Conservation (phyloP, 2,888 invertebrate genomes). For the Cheilosia soror region DNA sequence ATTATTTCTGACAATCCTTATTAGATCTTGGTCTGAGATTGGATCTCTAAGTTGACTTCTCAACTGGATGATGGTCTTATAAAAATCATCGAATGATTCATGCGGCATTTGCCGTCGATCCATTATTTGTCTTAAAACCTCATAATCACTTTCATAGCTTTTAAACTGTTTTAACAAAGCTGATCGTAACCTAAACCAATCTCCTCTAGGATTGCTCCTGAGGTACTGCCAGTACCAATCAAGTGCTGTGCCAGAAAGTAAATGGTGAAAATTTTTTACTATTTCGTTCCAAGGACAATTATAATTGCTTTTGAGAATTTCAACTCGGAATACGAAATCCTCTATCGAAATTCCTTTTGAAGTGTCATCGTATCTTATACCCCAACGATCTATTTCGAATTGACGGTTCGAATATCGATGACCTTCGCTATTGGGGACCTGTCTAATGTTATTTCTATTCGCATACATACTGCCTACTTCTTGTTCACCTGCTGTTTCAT, state of each 20-base stretch:
- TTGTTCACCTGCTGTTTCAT: no score
- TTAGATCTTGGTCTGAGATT: background rate
- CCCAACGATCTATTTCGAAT: slow-evolving; percentile 42
- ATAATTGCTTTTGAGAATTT: slow-evolving; percentile 1
- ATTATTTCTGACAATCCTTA: no score
- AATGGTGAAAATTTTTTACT: slow-evolving; percentile 26
- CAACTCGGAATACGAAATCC: background rate
- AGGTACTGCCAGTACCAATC: slow-evolving; percentile 52
- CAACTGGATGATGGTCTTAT: background rate
- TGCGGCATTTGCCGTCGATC: slow-evolving; percentile 28
- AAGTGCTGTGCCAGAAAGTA: slow-evolving; percentile 20
- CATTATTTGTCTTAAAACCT: slow-evolving; percentile 28
- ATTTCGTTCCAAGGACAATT: slow-evolving; percentile 14
- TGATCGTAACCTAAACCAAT: background rate
- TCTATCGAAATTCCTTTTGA: background rate
- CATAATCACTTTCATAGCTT: slow-evolving; percentile 22
- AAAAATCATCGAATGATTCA: slow-evolving; percentile 26
- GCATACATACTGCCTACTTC: no score
- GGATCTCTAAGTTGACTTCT: background rate
- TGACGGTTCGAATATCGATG: no score
- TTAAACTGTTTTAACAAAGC: no score
- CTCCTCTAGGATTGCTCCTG: slow-evolving; percentile 4
- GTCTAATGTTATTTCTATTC: no score
- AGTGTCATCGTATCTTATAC: slow-evolving; percentile 35
- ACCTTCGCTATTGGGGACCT: no score